Percentiles rank a stretch among this genome's conserved stretches.
These are phyloP conservation scores for Mergus octosetaceus DNA, from an alignment of 2,797 vertebrate species.

Conservation along the genomic window DNA sequence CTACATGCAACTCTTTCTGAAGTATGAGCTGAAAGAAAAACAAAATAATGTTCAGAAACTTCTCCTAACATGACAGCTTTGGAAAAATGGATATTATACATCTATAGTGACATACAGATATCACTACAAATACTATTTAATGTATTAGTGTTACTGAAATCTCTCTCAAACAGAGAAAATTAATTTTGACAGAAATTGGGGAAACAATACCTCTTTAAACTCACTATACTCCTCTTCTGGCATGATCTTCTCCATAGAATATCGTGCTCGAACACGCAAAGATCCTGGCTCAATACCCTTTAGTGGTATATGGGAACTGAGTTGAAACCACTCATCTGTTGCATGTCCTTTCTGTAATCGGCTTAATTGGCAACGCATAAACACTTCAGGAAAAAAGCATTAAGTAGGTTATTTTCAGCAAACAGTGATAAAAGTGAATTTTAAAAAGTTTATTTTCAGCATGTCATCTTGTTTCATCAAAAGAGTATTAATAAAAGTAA, in stretches of 20 bases:
- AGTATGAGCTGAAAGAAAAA: conserved; percentile 87
- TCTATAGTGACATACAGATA: not conserved
- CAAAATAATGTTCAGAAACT: conserved; percentile 20
- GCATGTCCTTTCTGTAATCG: conserved; percentile 93
- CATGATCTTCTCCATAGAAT: conserved; percentile 99
- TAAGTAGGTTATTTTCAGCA: conserved; percentile 23
- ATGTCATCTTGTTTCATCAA: not conserved
- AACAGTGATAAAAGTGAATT: not conserved
- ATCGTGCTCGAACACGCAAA: conserved; percentile 92
- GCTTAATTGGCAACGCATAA: conserved; percentile 95
- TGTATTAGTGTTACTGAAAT: not conserved
- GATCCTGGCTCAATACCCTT: conserved; percentile 97
- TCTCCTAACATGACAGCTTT: not conserved
- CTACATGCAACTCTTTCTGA: conserved; percentile 92
- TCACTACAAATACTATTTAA: not conserved
- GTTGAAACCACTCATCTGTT: conserved; percentile 98
- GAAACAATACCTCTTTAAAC: conserved; percentile 91
- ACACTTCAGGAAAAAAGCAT: conserved; percentile 83
- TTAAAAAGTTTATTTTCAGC: not conserved
- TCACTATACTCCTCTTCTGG: conserved; percentile 96
- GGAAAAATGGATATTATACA: not conserved
- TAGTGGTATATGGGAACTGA: conserved; percentile 93
- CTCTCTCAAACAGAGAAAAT: not conserved
- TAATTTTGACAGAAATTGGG: not conserved
- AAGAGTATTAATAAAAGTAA: not conserved